A percentile compares a stretch with the other conserved stretches of the same genome.
These are phyloP conservation scores for Calameuta idolon DNA, from an alignment of 2,888 invertebrate genomes.

Conservation along the genomic window DNA sequence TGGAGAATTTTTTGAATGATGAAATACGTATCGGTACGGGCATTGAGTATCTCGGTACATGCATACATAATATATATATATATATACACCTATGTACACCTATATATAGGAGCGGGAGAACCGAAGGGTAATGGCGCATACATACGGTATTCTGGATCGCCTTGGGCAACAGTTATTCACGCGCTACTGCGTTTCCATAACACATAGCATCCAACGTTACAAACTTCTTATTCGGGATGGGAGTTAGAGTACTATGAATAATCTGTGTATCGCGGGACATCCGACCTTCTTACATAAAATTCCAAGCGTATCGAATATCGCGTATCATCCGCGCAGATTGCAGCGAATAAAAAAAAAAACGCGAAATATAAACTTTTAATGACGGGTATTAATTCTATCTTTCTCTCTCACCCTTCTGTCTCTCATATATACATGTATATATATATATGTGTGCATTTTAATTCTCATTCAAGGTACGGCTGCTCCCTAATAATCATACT, in stretches of 20 bases:
- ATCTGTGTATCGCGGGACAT: neutral
- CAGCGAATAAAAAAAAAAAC: neutral
- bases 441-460: neutral
- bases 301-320: neutral
- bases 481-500: neutral
- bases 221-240: neutral
- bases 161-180: neutral
- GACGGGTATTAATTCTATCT: neutral
- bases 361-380: neutral
- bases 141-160: neutral
- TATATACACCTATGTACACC: too few species aligned
- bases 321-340: neutral
- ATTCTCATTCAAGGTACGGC: neutral
- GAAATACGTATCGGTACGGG: neutral
- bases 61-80: neutral
- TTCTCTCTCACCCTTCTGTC: too few species aligned
- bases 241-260: neutral
- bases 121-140: neutral
- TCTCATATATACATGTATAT: too few species aligned
- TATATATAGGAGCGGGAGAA: neutral
- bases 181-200: neutral
- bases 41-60: neutral
- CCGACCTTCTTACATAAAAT: neutral
- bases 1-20: neutral
- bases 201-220: neutral